Evolutionary conservation across 1,140 invertebrate genomes (phyloP).

Genomic region (Nomia melanderi): DNA sequence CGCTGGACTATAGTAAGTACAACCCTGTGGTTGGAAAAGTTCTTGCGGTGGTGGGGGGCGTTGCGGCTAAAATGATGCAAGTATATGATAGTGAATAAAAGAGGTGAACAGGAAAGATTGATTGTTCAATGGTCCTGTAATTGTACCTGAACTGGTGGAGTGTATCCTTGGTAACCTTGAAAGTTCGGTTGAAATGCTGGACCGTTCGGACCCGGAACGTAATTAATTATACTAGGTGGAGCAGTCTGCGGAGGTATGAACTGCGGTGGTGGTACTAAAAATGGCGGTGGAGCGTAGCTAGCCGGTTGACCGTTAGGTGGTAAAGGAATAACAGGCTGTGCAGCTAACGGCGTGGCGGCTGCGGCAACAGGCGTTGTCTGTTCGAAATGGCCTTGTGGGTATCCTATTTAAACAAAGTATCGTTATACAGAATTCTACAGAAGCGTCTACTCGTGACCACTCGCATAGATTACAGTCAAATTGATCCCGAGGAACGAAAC

Average conservation of each 20-base stretch:
- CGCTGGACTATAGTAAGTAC: constrained; percentile 81
- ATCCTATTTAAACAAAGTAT: constrained; percentile 60
- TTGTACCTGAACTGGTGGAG: constrained; percentile 74
- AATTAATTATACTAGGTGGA: constrained; percentile 79
- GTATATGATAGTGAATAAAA: too few relatives aligned
- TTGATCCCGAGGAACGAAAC: neutral
- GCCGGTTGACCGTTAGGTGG: constrained; percentile 77
- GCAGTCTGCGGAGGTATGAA: constrained; percentile 78
- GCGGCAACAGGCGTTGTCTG: constrained; percentile 71
- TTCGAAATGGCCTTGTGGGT: constrained; percentile 74
- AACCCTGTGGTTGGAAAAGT: constrained; percentile 82
- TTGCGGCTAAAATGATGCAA: constrained; percentile 58
- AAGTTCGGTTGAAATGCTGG: constrained; percentile 77
- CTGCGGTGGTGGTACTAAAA: constrained; percentile 77
- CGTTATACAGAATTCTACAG: neutral
- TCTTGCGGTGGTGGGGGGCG: constrained; percentile 81
- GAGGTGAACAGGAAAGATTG: too few relatives aligned
- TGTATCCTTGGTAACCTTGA: constrained; percentile 77
- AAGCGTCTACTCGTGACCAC: too few relatives aligned
- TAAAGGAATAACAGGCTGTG: constrained; percentile 74
- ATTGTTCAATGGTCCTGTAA: too few relatives aligned
- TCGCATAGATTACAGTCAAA: neutral
- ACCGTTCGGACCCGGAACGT: constrained; percentile 76
- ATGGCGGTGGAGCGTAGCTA: constrained; percentile 76
- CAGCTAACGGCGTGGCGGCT: constrained; percentile 70